Percentiles rank a stretch among this genome's conserved stretches.
phyloP scores from a whole-genome alignment of 1,140 invertebrate genomes.

The Caenorhabditis inopinata region DNA sequence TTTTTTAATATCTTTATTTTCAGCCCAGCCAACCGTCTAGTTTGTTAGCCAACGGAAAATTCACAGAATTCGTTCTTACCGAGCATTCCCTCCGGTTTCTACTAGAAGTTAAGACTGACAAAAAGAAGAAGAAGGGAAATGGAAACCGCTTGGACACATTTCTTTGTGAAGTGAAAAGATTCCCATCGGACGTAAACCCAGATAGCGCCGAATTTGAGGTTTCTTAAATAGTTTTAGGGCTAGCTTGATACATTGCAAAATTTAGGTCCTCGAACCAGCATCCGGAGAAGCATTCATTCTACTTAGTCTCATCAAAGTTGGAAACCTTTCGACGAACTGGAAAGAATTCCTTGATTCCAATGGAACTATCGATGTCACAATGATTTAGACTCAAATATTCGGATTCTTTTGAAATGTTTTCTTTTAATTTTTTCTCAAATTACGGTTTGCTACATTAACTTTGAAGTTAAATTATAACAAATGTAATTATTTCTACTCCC shows the following conservation, averaged over 20 bases:
- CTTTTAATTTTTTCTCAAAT: neutral
- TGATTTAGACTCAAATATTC: conserved; percentile 20
- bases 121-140: conserved; percentile 51
- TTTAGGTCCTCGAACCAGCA: conserved; percentile 49
- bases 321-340: conserved; percentile 49
- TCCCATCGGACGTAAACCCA: conserved; percentile 42
- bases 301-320: conserved; percentile 45
- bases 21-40: conserved; percentile 47
- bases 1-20: conserved; percentile 6
- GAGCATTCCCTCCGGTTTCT: conserved; percentile 45
- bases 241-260: neutral
- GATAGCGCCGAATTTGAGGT: conserved; percentile 52
- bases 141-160: conserved; percentile 48
- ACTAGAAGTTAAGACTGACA: conserved; percentile 44
- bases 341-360: conserved; percentile 48
- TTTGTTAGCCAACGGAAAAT: conserved; percentile 45
- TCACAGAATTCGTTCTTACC: conserved; percentile 45
- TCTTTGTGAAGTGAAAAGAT: conserved; percentile 45
- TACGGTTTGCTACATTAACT: conserved; percentile 25
- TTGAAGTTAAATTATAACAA: neutral
- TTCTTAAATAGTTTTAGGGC: neutral
- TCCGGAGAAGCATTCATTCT: conserved; percentile 49
- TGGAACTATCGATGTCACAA: conserved; percentile 47
- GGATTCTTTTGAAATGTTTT: neutral
- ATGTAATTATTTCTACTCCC: neutral